A percentile compares a stretch with the other conserved stretches of the same genome.
Evolutionary conservation across 2,113 vertebrate species (phyloP).

Genomic region (Nesoenas mayeri): DNA sequence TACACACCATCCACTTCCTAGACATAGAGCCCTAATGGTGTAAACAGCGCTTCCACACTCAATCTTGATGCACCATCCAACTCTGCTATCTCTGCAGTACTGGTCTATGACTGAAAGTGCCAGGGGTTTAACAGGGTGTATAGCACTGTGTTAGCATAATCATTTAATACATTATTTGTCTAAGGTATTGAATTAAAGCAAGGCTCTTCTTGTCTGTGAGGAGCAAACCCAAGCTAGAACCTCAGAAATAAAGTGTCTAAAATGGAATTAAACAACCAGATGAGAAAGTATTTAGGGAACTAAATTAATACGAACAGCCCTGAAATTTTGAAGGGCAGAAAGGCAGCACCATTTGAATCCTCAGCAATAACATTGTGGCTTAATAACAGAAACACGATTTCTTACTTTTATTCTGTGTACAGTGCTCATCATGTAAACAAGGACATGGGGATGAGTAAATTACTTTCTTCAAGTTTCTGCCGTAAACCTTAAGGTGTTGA

Average conservation of each 20-base stretch:
- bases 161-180: background rate
- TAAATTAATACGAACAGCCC: background rate
- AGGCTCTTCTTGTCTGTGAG: background rate
- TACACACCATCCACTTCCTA: background rate
- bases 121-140: background rate
- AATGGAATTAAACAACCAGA: background rate
- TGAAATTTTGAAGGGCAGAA: background rate
- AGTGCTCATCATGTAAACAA: background rate
- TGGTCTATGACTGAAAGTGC: background rate
- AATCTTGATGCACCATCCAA: background rate
- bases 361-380: background rate
- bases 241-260: background rate
- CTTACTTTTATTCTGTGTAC: background rate
- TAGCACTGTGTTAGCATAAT: background rate
- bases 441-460: background rate
- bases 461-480: background rate
- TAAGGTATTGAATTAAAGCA: background rate
- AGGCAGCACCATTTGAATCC: background rate
- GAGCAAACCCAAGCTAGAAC: background rate
- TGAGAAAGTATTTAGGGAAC: background rate
- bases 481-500: background rate
- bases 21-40: background rate
- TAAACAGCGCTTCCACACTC: background rate
- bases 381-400: background rate
- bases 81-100: background rate